phyloP scores from a whole-genome alignment of 2,888 invertebrate genomes.

The Andrena hattorfiana region DNA sequence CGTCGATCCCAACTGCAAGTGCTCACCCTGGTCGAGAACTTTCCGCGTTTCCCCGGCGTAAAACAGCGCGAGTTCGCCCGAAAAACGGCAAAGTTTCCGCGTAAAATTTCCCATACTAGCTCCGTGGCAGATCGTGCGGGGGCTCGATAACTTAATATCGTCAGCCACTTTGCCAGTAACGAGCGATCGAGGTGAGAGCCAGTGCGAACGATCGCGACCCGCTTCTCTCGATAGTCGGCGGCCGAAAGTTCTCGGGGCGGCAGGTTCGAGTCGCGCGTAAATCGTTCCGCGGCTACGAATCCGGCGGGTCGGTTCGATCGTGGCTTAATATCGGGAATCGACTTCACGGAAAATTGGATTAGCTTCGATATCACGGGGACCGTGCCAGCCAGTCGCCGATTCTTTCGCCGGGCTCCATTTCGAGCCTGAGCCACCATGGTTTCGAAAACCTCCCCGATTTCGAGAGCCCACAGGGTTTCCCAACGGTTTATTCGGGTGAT shows the following conservation, averaged over 20 bases:
- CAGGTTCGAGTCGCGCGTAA: conserved; percentile 1
- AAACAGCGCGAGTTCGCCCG: not conserved
- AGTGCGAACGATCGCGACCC: conserved; percentile 6
- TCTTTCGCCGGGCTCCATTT: not conserved
- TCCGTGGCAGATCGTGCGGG: conserved; percentile 2
- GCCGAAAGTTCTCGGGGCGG: conserved; percentile 20
- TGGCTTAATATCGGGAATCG: conserved; percentile 27
- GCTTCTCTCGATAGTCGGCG: too few relatives aligned
- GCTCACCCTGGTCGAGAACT: not conserved
- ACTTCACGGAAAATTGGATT: conserved; percentile 42
- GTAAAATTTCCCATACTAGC: conserved; percentile 20
- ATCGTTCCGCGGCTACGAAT: conserved; percentile 5
- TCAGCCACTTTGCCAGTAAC: conserved; percentile 2
- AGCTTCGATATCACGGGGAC: conserved; percentile 13
- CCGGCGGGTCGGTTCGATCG: not conserved
- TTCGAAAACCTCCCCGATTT: not conserved
- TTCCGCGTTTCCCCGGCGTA: conserved; percentile 13
- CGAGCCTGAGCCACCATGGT: not conserved
- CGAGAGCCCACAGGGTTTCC: not conserved
- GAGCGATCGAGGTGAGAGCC: conserved; percentile 3
- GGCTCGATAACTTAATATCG: conserved; percentile 24
- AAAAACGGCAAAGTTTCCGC: conserved; percentile 34
- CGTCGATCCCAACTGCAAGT: not conserved
- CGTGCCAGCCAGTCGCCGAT: not conserved
- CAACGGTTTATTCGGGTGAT: not conserved